Conservation (phyloP, 2,797 vertebrate genomes). For the Sphenopsis melanotis region DNA sequence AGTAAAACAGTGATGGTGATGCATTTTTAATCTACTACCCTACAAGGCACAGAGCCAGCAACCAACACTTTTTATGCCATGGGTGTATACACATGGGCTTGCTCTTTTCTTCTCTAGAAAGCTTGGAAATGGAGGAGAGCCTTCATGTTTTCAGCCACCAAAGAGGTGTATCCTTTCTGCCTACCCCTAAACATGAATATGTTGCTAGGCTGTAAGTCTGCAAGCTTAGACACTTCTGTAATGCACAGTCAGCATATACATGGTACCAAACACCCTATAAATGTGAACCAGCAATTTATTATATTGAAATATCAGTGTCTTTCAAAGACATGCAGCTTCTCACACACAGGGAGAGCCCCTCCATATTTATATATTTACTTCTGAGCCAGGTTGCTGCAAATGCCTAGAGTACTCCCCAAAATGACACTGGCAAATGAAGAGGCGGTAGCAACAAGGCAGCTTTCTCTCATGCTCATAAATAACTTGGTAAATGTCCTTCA, state of each 20-base stretch:
- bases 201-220: neutral
- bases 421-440: neutral
- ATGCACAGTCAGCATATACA: neutral
- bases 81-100: neutral
- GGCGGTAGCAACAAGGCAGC: neutral
- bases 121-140: neutral
- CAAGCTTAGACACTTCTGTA: neutral
- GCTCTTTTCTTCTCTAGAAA: neutral
- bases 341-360: neutral
- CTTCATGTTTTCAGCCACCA: neutral
- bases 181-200: neutral
- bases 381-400: neutral
- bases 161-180: neutral
- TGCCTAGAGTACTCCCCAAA: neutral
- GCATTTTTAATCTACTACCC: neutral
- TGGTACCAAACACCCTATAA: neutral
- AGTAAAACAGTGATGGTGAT: neutral
- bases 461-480: neutral
- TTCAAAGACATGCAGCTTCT: neutral
- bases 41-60: neutral
- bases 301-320: neutral
- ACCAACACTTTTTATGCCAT: rapidly evolving
- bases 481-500: neutral
- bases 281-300: neutral
- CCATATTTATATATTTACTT: neutral